Base-by-base conservation (phyloP, 2,888 invertebrate species). In the Dryocosmus kuriphilus region DNA sequence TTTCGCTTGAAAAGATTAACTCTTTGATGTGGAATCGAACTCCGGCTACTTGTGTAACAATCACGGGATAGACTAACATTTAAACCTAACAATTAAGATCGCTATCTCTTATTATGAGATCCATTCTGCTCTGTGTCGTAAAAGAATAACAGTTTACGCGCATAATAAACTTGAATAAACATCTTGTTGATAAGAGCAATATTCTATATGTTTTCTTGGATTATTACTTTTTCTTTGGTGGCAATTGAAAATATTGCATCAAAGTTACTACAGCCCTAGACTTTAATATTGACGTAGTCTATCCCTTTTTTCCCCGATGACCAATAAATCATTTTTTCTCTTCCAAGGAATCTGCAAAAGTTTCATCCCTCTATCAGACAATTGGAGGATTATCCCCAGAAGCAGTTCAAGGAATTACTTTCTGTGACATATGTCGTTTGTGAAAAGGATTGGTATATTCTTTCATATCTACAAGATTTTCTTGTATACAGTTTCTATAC, bases 361-460 rank as follows among this genome's bases (percentile, higher is more conserved):
- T 14, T 22, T 46, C 35, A 67, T 57, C 38, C 77, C 46, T 55
- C 27, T 19, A 27, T 63, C 55, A 67, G 38, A 32, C 67, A 46
- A 67, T 67, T 16, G 30, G 27, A 19, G 73, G 65, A 77, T 79
- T 73, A 79, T 79, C 51, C 35, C 38, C 55, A 22, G 63, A 60
- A 74, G 74, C 19, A 51, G 30, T 46, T 75, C 32, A 74, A 75
- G 35, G 27, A 77, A 80, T 80, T 63, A 62, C 74, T 74, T 77
- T 75, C 67, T 75, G 73, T 81, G 77, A 79, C 76, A 76, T 78
- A 55, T 65, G 76, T 55, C 71, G 76, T 76, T 79, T 35, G 67
- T 32, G 30, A 46, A 41, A 30, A 46, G 61, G 57, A 27, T 22
- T 24, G 8, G 19, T 38, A 41, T 41, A 41, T 38, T 57, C 38